Percentiles rank a stretch among this genome's conserved stretches.
These are phyloP conservation scores for Osmerus eperlanus DNA, from an alignment of 2,113 vertebrate species.

Conservation along the genomic window DNA sequence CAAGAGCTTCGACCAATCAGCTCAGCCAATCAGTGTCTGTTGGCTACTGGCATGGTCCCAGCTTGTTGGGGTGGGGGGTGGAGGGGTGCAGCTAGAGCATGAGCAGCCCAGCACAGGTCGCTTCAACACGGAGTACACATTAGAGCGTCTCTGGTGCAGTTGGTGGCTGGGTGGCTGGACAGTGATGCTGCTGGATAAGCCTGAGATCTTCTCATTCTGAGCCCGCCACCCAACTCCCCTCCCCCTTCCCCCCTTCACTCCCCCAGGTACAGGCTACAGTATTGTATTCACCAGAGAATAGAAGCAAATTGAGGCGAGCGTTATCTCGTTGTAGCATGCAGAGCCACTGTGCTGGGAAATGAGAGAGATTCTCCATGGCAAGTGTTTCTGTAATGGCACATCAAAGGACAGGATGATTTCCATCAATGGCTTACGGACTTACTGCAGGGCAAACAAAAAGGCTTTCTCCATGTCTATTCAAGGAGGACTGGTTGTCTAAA, in stretches of 20 bases:
- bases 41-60: conserved; percentile 29
- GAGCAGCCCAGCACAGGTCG: neutral
- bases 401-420: conserved; percentile 16
- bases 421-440: neutral
- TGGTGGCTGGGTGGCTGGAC: neutral
- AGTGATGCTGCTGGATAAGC: neutral
- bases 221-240: neutral
- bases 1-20: neutral
- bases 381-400: neutral
- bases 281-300: conserved; percentile 27
- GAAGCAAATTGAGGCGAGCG: conserved; percentile 20
- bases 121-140: neutral
- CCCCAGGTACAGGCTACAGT: neutral
- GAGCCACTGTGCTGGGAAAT: conserved; percentile 11
- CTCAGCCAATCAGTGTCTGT: conserved; percentile 27
- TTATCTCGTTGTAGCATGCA: conserved; percentile 12
- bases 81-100: neutral
- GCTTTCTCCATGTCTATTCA: too few relatives aligned
- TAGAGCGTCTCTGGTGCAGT: neutral
- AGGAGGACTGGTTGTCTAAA: too few relatives aligned
- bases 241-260: neutral
- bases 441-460: conserved; percentile 11
- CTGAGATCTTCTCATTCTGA: neutral
- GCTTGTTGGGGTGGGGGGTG: too few relatives aligned
- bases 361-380: neutral